Conservation (phyloP, 2,888 invertebrate genomes). For the Eugnorisma glareosa region DNA sequence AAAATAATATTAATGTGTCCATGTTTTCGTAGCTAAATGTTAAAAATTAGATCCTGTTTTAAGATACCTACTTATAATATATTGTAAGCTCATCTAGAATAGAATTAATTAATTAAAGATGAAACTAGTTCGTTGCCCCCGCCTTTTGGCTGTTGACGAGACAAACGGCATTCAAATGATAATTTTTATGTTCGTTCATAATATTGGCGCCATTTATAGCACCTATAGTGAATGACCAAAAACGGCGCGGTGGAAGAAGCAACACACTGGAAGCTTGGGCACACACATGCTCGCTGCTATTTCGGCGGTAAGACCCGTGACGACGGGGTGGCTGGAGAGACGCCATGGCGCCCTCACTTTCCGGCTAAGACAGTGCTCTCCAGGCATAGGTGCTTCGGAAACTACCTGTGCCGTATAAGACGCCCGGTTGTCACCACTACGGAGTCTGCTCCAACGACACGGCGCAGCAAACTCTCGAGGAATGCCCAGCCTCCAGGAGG, state of each 20-base stretch:
- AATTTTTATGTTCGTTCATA: constrained; percentile 26
- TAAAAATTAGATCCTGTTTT: constrained; percentile 32
- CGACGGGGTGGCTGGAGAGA: not conserved
- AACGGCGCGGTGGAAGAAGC: not conserved
- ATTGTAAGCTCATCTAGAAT: constrained; percentile 30
- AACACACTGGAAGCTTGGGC: not conserved
- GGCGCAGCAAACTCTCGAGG: not conserved
- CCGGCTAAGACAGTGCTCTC: not conserved
- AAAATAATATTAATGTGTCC: not conserved
- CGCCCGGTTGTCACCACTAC: not conserved
- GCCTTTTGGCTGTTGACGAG: constrained; percentile 36
- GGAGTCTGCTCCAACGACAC: not conserved
- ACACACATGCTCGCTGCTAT: not conserved
- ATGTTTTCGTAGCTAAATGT: not conserved
- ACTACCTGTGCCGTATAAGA: not conserved
- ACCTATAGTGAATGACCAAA: not conserved
- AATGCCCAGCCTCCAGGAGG: not conserved
- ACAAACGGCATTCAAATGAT: constrained; percentile 39
- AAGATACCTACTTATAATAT: not conserved
- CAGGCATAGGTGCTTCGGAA: not conserved
- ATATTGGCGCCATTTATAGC: constrained; percentile 20
- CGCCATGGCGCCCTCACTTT: not conserved
- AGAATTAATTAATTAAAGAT: constrained; percentile 58
- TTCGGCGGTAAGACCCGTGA: not conserved
- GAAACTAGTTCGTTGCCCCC: constrained; percentile 63